Base-by-base conservation (phyloP, 2,888 invertebrate genomes). In the Tiliacea citrago region DNA sequence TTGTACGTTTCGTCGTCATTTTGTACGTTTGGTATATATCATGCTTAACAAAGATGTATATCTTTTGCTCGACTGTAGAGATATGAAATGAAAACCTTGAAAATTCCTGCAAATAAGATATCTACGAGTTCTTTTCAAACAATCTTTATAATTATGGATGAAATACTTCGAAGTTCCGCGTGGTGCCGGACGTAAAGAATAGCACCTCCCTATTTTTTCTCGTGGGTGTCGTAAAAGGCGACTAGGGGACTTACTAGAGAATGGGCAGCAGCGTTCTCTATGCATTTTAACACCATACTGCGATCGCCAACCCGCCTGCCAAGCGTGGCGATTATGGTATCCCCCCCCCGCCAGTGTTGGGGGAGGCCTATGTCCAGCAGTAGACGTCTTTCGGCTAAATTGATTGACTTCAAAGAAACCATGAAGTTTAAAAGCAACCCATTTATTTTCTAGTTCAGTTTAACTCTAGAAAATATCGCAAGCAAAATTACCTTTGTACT, bases 11-110 rank as follows among this genome's bases (percentile, higher is more conserved):
- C 12, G 2, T 18, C n/a, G n/a, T 12, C n/a, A 16, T 47, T 57
- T 71, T 53, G 47, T 71, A 58, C 42, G 29, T 79, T 81, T 68
- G 39, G 39, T 58, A 35, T 77, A 47, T 12, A 21, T 12, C 49
- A 42, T 16, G 24, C n/a, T 29, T 39, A 18, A 18, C 18, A 61
- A 57, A 35, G 3, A 51, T 51, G 3, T 42, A 53, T 29, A 39
- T 42, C 29, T 29, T 13, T 35, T 16, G 29, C 16, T 49, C 13
- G 21, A 29, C 21, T 49, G 21, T 35, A 21, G 2, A 29, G 9
- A 29, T 49, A 21, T 21, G 29, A 49, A 35, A 65, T 49, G 2
- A 29, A 21, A 65, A 35, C 13, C 9, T 35, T 21, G 9, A 51
- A 65, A 49, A 51, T 9, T 47, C 29, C 47, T 21, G 18, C 2